A percentile compares a stretch with the other conserved stretches of the same genome.
Evolutionary conservation across 2,797 vertebrate genomes (phyloP).

Genomic region (Manis crassicaudata): DNA sequence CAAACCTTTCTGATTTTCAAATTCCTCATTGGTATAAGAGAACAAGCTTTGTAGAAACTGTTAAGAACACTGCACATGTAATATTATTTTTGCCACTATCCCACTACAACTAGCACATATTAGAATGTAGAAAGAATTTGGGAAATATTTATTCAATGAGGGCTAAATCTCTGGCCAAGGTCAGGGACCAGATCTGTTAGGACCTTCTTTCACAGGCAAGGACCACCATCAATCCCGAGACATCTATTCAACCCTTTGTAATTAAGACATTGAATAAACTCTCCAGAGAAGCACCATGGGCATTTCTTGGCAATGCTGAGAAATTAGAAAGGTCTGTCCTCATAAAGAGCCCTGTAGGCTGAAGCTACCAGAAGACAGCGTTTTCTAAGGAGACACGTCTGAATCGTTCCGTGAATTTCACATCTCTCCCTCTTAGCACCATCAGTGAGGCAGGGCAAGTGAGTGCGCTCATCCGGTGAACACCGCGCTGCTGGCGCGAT

Average conservation of each 20-base stretch:
- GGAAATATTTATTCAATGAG: background rate
- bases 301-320: background rate
- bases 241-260: background rate
- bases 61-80: background rate
- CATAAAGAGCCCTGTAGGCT: background rate
- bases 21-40: background rate
- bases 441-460: background rate
- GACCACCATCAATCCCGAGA: background rate
- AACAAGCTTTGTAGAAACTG: background rate
- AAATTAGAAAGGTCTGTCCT: background rate
- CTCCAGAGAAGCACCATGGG: background rate
- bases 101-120: background rate
- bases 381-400: background rate
- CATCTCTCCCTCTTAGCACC: background rate
- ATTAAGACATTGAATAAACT: background rate
- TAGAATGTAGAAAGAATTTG: background rate
- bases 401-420: background rate
- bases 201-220: background rate
- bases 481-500: rapidly evolving
- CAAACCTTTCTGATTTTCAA: background rate
- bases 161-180: background rate
- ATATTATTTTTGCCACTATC: background rate
- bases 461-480: background rate
- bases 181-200: background rate
- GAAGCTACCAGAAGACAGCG: background rate